Evolutionary conservation across 1,140 invertebrate genomes (phyloP).

Genomic region (Drosophila aff.): DNA sequence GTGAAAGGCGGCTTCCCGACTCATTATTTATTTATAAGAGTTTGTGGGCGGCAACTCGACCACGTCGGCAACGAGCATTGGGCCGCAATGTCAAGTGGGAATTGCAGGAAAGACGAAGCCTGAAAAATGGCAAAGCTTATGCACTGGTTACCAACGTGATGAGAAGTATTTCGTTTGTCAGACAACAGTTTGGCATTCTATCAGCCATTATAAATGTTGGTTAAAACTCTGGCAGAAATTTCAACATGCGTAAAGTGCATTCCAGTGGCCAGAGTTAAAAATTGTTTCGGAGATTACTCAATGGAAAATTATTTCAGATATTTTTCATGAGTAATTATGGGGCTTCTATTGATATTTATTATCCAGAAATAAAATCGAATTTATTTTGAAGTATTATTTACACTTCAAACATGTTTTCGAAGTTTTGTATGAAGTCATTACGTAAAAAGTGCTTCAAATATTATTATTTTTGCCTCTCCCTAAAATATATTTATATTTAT

Average conservation of each 20-base stretch:
- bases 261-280: background rate
- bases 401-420: too few relatives aligned
- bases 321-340: background rate
- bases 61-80: background rate
- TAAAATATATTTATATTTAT: too few relatives aligned
- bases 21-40: slow-evolving; percentile 68
- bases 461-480: too few relatives aligned
- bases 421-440: too few relatives aligned
- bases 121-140: slow-evolving; percentile 20
- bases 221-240: background rate
- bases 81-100: slow-evolving; percentile 28
- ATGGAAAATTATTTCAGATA: background rate
- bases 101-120: slow-evolving; percentile 5
- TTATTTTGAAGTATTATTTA: background rate
- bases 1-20: slow-evolving; percentile 44
- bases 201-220: background rate
- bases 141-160: background rate
- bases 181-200: background rate
- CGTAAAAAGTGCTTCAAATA: too few relatives aligned
- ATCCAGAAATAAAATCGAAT: background rate
- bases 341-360: background rate
- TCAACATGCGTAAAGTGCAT: background rate
- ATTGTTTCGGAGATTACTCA: background rate
- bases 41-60: slow-evolving; percentile 12
- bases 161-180: background rate